Conservation (phyloP, 1,140 invertebrate genomes). For the Archegozetes longisetosus region DNA sequence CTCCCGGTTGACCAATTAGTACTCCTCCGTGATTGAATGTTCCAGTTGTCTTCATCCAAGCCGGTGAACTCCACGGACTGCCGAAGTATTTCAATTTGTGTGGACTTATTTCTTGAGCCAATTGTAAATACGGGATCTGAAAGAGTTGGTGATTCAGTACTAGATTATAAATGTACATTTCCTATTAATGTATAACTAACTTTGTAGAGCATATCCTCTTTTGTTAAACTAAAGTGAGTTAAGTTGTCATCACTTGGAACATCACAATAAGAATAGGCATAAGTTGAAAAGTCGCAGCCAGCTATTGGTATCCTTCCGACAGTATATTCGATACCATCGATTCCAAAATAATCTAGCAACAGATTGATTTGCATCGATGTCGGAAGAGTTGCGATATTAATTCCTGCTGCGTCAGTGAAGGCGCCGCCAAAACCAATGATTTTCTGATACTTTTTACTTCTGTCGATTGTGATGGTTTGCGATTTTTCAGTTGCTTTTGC, state of each 20-base stretch:
- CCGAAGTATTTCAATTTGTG: constrained; percentile 41
- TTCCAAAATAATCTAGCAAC: constrained; percentile 9
- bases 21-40: constrained; percentile 29
- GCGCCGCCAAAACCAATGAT: constrained; percentile 65
- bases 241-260: constrained; percentile 38
- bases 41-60: constrained; percentile 37
- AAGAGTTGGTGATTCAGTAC: too few relatives aligned
- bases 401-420: constrained; percentile 63
- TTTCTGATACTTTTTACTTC: constrained; percentile 26
- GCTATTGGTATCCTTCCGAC: constrained; percentile 60
- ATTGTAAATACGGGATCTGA: constrained; percentile 48
- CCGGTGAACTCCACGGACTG: constrained; percentile 52
- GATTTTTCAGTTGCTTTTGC: not conserved
- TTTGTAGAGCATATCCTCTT: constrained; percentile 48
- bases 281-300: constrained; percentile 60
- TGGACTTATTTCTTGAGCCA: constrained; percentile 31
- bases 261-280: constrained; percentile 48
- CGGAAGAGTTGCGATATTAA: constrained; percentile 49
- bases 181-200: too few relatives aligned
- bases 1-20: constrained; percentile 31
- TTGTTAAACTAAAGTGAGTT: constrained; percentile 43
- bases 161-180: too few relatives aligned
- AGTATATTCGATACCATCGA: constrained; percentile 45
- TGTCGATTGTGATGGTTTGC: constrained; percentile 20
- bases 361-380: constrained; percentile 35